phyloP scores from a whole-genome alignment of 2,797 vertebrate species.

The Trichosurus vulpecula region DNA sequence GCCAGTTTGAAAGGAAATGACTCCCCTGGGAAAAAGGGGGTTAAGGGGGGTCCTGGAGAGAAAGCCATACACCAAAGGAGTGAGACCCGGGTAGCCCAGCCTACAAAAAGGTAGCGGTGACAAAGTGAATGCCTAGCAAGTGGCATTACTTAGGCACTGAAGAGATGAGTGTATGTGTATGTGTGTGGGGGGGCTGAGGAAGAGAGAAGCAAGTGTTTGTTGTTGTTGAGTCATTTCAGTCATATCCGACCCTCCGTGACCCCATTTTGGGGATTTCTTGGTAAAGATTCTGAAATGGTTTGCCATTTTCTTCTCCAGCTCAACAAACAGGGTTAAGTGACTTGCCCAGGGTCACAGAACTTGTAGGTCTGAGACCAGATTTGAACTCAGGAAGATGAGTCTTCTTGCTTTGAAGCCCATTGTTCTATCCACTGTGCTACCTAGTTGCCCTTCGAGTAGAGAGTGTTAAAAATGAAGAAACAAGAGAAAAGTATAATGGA shows the following conservation, averaged over 20 bases:
- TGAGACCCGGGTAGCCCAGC: neutral
- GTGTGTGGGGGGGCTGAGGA: neutral
- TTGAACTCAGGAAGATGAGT: neutral
- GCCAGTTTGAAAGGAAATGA: neutral
- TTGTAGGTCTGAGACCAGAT: neutral
- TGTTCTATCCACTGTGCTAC: neutral
- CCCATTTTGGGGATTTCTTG: neutral
- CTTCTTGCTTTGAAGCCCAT: neutral
- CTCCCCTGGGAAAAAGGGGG: neutral
- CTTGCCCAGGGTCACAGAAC: neutral
- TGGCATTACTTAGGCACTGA: neutral
- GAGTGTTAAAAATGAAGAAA: neutral
- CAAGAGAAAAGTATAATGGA: neutral
- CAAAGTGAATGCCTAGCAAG: neutral
- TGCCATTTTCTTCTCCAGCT: neutral
- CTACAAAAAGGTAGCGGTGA: neutral
- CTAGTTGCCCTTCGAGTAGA: neutral
- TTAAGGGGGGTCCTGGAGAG: neutral
- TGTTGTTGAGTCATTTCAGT: neutral
- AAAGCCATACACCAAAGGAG: neutral
- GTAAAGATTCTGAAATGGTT: neutral
- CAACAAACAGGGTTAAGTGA: neutral
- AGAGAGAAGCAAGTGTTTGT: neutral
- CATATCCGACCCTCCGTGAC: neutral
- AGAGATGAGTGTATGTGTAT: neutral